Evolutionary conservation across 2,797 vertebrate genomes (phyloP), one percentile per base, ranked within the genome.

Genomic region (Galagoides demidoff): DNA sequence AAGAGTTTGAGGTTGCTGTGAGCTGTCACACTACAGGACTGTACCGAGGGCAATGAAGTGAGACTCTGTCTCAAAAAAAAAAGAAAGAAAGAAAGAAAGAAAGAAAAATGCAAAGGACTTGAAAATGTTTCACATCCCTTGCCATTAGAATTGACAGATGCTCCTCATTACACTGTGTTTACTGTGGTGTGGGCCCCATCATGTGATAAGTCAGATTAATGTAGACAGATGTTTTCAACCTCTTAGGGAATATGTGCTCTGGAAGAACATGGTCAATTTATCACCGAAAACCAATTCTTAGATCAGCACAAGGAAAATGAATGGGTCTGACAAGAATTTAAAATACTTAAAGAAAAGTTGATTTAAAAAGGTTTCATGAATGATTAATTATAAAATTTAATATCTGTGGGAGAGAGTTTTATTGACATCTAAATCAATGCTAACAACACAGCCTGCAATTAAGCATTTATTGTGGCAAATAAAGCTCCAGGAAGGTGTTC

Each of bases 401-500:
- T 89, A 95, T 87, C 74, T 74, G 57, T 20, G 43, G 45, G 70
- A 95, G 25, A 92, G 29, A 77, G 34, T 94, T 86, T 81, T 70
- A 87, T 25, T 92, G 95, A 87, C 91, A 92, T 96, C 97, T 97
- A 74, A 96, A 91, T 95, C 95, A 97, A 97, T 89, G 64, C 31
- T 90, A 95, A 87, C 34, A 87, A 70, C 85, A 89, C 61, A 95
- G 96, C 63, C 29, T 87, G 37, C 90, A 92, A 92, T 95, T 85
- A 95, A 90, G 31, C 37, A 74, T 70, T 97, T 94, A 39, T 49
- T 14, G 43, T 17, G 70, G 76, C 66, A 95, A 89, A 76, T 74
- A 89, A 63, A 89, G 43, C 55, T 37, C 49, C 31, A 59, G 39
- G 13, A 49, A 93, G 71, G 71, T 92, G 52, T 59, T 90, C 39